Conservation (phyloP, 1,140 invertebrate genomes). For the Drosophila parabipectinata region DNA sequence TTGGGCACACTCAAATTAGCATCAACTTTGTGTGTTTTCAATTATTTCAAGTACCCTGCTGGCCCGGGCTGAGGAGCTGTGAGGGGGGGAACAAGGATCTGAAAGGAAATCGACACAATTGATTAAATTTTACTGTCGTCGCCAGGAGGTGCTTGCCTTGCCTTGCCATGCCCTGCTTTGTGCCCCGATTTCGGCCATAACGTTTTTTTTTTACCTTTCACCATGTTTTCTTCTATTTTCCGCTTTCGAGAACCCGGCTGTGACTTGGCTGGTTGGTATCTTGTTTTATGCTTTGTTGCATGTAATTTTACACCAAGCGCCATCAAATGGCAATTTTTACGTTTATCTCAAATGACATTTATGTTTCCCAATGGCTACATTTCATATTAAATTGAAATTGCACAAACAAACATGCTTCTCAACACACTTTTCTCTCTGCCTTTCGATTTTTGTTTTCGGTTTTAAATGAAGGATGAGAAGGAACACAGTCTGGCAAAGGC, state of each 20-base stretch:
- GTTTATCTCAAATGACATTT: constrained; percentile 81
- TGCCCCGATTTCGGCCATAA: constrained; percentile 37
- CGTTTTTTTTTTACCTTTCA: constrained; percentile 28
- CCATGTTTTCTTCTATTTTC: constrained; percentile 23
- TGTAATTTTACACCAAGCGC: constrained; percentile 54
- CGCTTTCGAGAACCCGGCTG: not conserved
- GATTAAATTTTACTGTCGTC: constrained; percentile 73
- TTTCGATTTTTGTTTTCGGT: constrained; percentile 16
- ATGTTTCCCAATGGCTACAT: constrained; percentile 79
- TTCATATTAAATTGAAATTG: constrained; percentile 73
- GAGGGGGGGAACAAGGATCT: constrained; percentile 2
- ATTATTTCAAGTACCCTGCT: constrained; percentile 47
- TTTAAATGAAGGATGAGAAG: not conserved
- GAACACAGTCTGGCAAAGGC: constrained; percentile 16
- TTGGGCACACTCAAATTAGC: constrained; percentile 47
- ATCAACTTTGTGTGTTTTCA: constrained; percentile 61
- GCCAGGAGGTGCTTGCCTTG: constrained; percentile 54
- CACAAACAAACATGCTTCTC: constrained; percentile 47
- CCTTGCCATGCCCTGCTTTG: constrained; percentile 32
- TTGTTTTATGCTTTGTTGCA: constrained; percentile 40
- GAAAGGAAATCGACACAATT: constrained; percentile 57
- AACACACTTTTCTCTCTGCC: not conserved
- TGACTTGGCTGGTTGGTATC: constrained; percentile 1
- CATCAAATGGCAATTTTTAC: constrained; percentile 76
- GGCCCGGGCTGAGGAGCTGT: not conserved